Evolutionary conservation across 37 sponge, comb jelly and placozoan genomes (phyloP), one percentile per base, ranked within the genome.

Genomic region (Geodia barretti): DNA sequence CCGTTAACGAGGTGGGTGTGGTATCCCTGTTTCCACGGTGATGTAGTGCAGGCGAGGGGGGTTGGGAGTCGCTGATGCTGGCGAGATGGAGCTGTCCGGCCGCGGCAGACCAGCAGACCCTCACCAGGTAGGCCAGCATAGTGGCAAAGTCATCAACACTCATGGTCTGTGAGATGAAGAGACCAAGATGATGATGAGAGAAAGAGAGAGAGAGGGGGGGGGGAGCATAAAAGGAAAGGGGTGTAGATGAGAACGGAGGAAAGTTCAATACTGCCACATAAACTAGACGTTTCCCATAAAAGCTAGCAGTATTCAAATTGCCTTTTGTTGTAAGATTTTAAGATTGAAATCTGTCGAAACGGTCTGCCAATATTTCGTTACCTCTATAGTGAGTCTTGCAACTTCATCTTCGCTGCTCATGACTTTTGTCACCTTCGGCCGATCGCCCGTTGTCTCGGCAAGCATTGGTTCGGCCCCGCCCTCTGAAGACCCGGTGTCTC

Each of bases 21-120:
- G 26, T 24, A 65, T 11, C 7, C 7, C 7, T 24, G 26, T 24
- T 65, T 7, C 26, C 26, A 24, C 67, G 23, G 78, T 42, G 26
- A 68, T 41, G 29, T 17, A 30, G 37, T 25, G 76, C 23, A 32
- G 54, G n/a, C 37, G 76, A 76, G 62, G 63, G 19, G 31, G 76
- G 37, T 30, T 78, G 43, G 4, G 43, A 5, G 43, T 64, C 78
- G 43, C 67, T 68, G 1, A 73, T 38, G 29, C 86, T 80, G 30
- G 83, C 89, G 5, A 93, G 77, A 30, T 93, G 90, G n/a, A 93
- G 94, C 62, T 86, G 74, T 0, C 94, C 94, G 14, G 94, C 90
- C 3, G 90, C 90, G 26, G 94, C 94, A 0, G 88, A 65, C 94
- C 94, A 93, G 24, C 71, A 76, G 37, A 93, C 94, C n/a, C 87